Base-by-base conservation (phyloP, 2,888 invertebrate genomes). In the Seladonia tumulorum region DNA sequence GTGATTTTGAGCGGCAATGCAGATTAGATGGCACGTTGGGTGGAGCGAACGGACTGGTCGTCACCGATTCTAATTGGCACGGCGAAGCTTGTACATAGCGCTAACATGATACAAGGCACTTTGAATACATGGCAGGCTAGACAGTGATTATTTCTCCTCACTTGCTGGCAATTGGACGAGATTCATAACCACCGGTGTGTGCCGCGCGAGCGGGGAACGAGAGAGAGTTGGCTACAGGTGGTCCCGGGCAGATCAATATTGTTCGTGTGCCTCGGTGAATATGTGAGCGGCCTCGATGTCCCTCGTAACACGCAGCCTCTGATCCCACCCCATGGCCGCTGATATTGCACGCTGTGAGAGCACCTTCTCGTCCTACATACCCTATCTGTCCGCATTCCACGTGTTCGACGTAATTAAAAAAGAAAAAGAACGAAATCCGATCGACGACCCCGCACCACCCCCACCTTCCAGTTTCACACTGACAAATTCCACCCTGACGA, bases 191-290 rank as follows among this genome's bases (percentile, higher is more conserved):
- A 49, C 77, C 25, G 18, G 70, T 60, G 79, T 70, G 75, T 25
- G 66, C 79, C 42, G 73, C 68, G 68, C 68, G 76, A 77, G n/a
- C 71, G 70, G 29, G 35, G 75, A 72, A 76, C 75, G 73, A 76
- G 81, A 76, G 81, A 79, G 82, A 80, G 86, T 88, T 86, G 89
- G 86, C 91, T 91, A 91, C 91, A 91, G 91, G 91, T 91, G 91
- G 91, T 91, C 91, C 91, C 88, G 90, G 90, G 91, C 90, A 90
- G 88, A 91, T 91, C 91, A 90, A 91, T 91, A 91, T 87, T 73
- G 87, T 87, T 88, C 78, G 87, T 73, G 85, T 90, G 88, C 87
- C 79, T 88, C 80, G 60, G 76, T 87, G 90, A 86, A 88, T 90
- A 83, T 68, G 85, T 76, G 90, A 89, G 82, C 73, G 70, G 73